phyloP scores from a whole-genome alignment of 2,888 invertebrate species.

The Xylota segnis region DNA sequence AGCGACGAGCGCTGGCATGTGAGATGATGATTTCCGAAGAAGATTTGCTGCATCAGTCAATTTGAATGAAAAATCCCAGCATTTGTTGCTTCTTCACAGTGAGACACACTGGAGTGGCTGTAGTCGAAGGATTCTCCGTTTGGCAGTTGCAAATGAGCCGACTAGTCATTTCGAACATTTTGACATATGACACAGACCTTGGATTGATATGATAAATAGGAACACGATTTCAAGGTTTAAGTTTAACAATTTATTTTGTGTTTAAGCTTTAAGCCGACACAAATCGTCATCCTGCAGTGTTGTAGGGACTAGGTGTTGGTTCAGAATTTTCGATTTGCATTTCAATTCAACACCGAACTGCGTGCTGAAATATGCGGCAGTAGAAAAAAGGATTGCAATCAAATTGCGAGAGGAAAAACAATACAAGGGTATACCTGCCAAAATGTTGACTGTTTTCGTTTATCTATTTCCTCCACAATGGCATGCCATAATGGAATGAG shows the following conservation, averaged over 20 bases:
- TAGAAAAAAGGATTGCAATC: conserved; percentile 48
- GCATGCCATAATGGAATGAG: conserved; percentile 9
- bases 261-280: background rate
- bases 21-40: background rate
- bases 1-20: background rate
- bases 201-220: background rate
- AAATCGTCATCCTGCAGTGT: background rate
- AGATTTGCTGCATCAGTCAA: conserved; percentile 6
- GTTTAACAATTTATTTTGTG: background rate
- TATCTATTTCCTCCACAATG: conserved; percentile 28
- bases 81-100: conserved; percentile 11
- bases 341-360: conserved; percentile 31
- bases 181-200: conserved; percentile 9
- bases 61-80: background rate
- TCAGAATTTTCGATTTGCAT: conserved; percentile 37
- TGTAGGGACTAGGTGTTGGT: background rate
- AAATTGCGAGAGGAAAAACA: conserved; percentile 20
- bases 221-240: background rate
- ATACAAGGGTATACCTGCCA: conserved; percentile 15
- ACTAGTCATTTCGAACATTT: conserved; percentile 1
- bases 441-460: conserved; percentile 25
- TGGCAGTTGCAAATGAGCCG: conserved; percentile 25
- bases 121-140: background rate
- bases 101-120: background rate
- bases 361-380: conserved; percentile 28